Base-by-base conservation (phyloP, 64 coral and sea anemone species). In the Pocillopora damicornis region DNA sequence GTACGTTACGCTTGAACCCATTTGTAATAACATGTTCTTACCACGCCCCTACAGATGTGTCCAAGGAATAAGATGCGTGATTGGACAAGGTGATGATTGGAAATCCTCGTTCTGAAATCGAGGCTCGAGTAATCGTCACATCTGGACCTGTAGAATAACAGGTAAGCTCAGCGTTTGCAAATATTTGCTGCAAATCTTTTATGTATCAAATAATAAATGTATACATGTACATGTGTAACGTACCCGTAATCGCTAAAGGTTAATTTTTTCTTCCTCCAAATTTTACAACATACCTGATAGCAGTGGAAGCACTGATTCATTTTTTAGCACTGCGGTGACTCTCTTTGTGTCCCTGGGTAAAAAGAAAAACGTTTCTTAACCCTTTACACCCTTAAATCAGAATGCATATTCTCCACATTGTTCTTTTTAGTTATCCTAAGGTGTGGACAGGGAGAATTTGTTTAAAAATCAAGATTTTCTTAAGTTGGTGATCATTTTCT, bases 1-100 rank as follows among this genome's bases (percentile, higher is more conserved):
- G 63, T 23, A 61, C 20, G 81, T 17, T 5, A 67, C 6, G 3
- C 60, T 63, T 25, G 16, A 57, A 64, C 59, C 34, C 15, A 7
- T 58, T 22, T 34, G 63, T 10, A 59, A 83, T 9, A 83, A 34
- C 74, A 10, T 13, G 58, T 30, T 71, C 90, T 95, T 88, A 98
- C 96, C 96, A 98, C 22, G 90, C 83, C 37, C 93, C 96, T 0
- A 98, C 22, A 7, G 72, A 76, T 35, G 90, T 87, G 22, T 88
- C 89, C 38, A 95, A 98, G 38, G 93, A 91, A 59, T 92, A 98
- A 22, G 96, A 94, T 13, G 90, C 90, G 79, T 98, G 93, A 76
- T 93, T 95, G 22, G 96, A 98, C n/a, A 98, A 66, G 37, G 96
- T 91, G 62, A 98, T 92, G 38, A 98, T 91, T 2, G 96, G 96